These are phyloP conservation scores for Ophioderma brevispina DNA, from an alignment of 35 echinoderm and acorn worm species.

Conservation along the genomic window DNA sequence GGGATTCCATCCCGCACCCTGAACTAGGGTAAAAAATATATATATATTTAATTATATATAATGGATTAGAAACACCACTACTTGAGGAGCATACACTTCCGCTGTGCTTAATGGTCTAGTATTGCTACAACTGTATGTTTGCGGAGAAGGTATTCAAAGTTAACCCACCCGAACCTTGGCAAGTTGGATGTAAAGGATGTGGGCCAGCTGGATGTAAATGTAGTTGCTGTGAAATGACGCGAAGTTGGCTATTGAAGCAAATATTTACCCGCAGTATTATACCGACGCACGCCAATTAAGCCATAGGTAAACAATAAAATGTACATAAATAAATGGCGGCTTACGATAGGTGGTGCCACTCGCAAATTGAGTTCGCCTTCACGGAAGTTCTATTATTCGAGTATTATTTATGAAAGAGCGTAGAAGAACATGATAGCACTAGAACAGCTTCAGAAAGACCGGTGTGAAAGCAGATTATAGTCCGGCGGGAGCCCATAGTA, in stretches of 20 bases:
- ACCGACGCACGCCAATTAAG: not conserved
- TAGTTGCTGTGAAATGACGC: not conserved
- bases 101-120: not conserved
- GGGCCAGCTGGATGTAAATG: not conserved
- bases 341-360: not conserved
- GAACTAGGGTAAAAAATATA: not conserved
- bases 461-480: too few relatives aligned
- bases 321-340: not conserved
- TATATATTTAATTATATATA: not conserved
- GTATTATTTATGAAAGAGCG: not conserved
- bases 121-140: not conserved
- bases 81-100: not conserved
- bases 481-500: too few relatives aligned
- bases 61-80: conserved; percentile 1
- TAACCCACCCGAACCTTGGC: not conserved
- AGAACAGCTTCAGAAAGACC: not conserved
- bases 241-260: not conserved
- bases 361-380: not conserved
- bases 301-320: not conserved
- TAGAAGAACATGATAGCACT: not conserved
- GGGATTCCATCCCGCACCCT: too few relatives aligned
- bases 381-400: not conserved
- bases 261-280: not conserved
- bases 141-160: not conserved
- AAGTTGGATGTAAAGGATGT: not conserved